These are phyloP conservation scores for Dipus sagitta DNA, from an alignment of 2,797 vertebrate genomes.

Conservation along the genomic window DNA sequence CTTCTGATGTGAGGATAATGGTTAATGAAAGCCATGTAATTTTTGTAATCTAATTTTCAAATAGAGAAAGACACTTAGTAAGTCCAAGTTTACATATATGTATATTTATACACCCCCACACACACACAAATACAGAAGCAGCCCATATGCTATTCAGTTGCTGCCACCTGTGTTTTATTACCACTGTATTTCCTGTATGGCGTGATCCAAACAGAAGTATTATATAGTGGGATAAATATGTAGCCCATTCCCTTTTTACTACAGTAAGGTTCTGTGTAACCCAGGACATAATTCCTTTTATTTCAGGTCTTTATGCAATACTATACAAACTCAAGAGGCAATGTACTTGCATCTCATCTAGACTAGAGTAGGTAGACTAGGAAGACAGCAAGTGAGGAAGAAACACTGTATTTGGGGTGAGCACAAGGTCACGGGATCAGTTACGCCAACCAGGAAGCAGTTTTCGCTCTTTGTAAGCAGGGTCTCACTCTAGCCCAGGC, in stretches of 20 bases:
- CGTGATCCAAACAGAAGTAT: background rate
- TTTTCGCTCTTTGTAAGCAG: background rate
- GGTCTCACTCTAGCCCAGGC: no score
- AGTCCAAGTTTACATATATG: background rate
- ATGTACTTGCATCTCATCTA: background rate
- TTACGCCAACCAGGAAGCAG: background rate
- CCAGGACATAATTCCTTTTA: background rate
- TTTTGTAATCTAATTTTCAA: constrained; percentile 89
- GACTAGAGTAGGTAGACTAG: no score
- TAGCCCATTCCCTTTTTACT: background rate
- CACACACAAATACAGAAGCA: no score
- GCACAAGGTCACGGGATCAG: background rate
- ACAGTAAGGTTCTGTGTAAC: background rate
- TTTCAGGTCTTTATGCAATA: background rate
- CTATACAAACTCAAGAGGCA: background rate
- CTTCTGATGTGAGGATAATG: constrained; percentile 88
- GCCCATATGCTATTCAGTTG: background rate
- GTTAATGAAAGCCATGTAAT: constrained; percentile 88
- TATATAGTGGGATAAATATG: background rate
- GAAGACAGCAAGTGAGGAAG: background rate
- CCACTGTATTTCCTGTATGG: background rate
- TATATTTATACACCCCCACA: no score
- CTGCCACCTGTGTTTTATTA: background rate
- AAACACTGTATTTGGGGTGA: background rate
- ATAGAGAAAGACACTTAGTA: constrained; percentile 9